These are phyloP conservation scores for Mechanitis messenoides DNA, from an alignment of 2,888 invertebrate species.

Conservation along the genomic window DNA sequence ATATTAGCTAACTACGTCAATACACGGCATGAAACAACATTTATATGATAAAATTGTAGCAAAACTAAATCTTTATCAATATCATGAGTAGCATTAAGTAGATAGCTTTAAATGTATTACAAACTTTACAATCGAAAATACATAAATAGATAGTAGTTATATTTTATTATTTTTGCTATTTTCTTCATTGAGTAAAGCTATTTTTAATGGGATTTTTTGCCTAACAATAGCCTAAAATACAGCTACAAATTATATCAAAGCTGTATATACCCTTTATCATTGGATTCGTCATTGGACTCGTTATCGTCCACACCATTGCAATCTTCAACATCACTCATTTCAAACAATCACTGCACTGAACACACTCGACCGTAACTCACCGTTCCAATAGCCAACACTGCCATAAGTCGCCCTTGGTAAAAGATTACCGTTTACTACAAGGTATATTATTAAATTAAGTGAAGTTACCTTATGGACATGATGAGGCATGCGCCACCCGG, in stretches of 20 bases:
- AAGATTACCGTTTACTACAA: slow-evolving; percentile 69
- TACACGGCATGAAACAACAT: too few species aligned
- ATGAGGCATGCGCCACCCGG: slow-evolving; percentile 62
- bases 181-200: too few species aligned
- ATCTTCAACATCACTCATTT: slow-evolving; percentile 65
- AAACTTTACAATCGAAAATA: too few species aligned
- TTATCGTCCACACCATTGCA: slow-evolving; percentile 60
- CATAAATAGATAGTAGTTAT: too few species aligned
- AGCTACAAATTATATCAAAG: not conserved
- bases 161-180: too few species aligned
- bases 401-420: slow-evolving; percentile 67
- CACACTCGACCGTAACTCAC: slow-evolving; percentile 50
- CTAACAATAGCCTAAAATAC: not conserved
- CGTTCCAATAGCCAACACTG: slow-evolving; percentile 58
- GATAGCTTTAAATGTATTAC: too few species aligned
- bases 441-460: slow-evolving; percentile 74
- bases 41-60: too few species aligned
- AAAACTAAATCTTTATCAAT: too few species aligned
- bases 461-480: slow-evolving; percentile 64
- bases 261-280: slow-evolving; percentile 55
- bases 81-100: too few species aligned
- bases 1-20: too few species aligned
- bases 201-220: too few species aligned
- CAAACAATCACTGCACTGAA: slow-evolving; percentile 36
- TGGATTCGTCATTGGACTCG: slow-evolving; percentile 40